A percentile compares a stretch with the other conserved stretches of the same genome.
Conservation (phyloP, 2,888 invertebrate genomes). For the Podabrus alpinus region DNA sequence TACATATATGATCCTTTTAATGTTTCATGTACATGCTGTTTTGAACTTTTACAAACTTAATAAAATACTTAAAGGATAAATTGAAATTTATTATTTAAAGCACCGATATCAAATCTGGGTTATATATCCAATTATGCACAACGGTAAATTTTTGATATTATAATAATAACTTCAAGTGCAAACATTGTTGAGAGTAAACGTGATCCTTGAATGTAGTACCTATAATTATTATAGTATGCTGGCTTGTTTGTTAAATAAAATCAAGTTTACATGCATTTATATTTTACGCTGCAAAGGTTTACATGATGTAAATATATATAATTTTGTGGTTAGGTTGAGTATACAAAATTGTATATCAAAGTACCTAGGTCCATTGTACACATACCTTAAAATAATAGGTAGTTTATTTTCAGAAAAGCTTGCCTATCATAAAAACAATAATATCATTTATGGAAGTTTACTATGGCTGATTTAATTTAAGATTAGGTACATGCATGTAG, state of each 20-base stretch:
- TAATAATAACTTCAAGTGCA: not conserved
- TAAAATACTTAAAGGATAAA: not conserved
- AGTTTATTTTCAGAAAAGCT: not conserved
- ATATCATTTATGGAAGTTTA: not conserved
- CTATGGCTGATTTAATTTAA: not conserved
- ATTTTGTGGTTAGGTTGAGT: not conserved
- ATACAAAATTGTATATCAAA: not conserved
- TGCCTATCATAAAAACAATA: not conserved
- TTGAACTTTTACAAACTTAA: conserved; percentile 3
- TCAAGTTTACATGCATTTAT: conserved; percentile 7
- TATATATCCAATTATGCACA: not conserved
- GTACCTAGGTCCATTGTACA: not conserved
- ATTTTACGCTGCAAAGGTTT: not conserved
- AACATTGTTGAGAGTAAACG: conserved; percentile 5
- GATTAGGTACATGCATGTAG: not conserved
- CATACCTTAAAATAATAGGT: not conserved
- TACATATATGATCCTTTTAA: conserved; percentile 25
- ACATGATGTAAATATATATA: not conserved
- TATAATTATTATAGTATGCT: conserved; percentile 6
- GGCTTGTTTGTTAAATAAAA: conserved; percentile 5
- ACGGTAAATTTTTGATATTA: not conserved
- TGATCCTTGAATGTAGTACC: not conserved
- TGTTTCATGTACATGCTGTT: conserved; percentile 20
- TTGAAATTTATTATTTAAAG: not conserved
- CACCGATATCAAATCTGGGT: not conserved